phyloP scores from a whole-genome alignment of 2,113 vertebrate genomes.

The Leucoraja erinaceus region DNA sequence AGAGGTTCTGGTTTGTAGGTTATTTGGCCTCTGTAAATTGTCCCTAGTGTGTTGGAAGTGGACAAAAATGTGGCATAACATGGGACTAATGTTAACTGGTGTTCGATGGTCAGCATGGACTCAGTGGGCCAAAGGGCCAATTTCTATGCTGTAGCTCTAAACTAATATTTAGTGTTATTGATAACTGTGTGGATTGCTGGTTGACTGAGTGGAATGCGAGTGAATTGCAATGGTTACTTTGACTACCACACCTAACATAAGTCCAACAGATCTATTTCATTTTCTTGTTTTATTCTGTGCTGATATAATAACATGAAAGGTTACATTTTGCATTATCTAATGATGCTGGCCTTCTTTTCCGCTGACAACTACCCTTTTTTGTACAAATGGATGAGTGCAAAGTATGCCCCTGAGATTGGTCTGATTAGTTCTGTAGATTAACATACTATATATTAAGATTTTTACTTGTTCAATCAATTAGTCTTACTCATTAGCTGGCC shows the following conservation, averaged over 20 bases:
- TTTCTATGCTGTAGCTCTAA: no score
- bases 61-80: no score
- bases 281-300: not conserved
- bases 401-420: not conserved
- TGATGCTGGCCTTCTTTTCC: not conserved
- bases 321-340: not conserved
- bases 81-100: no score
- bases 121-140: no score
- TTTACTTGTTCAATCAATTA: not conserved
- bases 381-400: not conserved
- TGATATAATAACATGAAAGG: not conserved
- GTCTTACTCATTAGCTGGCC: not conserved
- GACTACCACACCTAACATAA: not conserved
- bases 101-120: no score
- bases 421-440: constrained; percentile 6
- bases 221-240: not conserved
- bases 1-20: no score
- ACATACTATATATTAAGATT: not conserved
- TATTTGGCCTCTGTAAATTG: no score
- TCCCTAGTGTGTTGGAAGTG: no score
- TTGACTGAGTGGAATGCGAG: not conserved
- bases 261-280: not conserved
- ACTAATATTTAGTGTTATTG: not conserved
- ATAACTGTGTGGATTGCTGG: not conserved
- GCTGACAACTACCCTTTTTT: not conserved